phyloP scores from a whole-genome alignment of 1,140 invertebrate species.

The Brachystomella parvula region DNA sequence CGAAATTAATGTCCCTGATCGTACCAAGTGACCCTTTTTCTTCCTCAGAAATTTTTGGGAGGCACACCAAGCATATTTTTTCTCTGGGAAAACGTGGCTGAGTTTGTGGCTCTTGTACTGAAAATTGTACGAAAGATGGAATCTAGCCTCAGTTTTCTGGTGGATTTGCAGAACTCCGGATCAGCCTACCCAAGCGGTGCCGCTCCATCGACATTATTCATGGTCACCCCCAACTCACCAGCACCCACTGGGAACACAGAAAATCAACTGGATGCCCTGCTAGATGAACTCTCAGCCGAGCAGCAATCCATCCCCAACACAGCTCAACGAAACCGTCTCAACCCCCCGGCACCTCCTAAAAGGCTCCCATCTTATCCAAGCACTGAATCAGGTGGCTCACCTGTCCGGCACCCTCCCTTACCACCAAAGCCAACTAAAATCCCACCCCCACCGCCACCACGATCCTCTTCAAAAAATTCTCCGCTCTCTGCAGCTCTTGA shows the following conservation, averaged over 20 bases:
- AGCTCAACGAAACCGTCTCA: constrained; percentile 22
- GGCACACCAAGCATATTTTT: too few relatives aligned
- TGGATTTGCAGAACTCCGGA: constrained; percentile 11
- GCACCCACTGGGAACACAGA: constrained; percentile 61
- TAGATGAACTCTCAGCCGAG: constrained; percentile 58
- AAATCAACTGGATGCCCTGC: constrained; percentile 89
- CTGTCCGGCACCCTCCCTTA: constrained; percentile 34
- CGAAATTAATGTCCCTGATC: too few relatives aligned
- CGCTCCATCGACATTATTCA: constrained; percentile 56
- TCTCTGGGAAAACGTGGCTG: too few relatives aligned
- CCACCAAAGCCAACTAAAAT: constrained; percentile 38
- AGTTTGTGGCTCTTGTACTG: too few relatives aligned
- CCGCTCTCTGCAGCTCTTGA: constrained; percentile 29
- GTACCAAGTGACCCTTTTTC: too few relatives aligned
- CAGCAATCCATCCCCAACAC: background rate
- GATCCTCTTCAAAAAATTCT: constrained; percentile 35
- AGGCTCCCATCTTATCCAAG: constrained; percentile 41
- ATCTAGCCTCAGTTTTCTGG: too few relatives aligned
- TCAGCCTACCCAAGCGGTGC: constrained; percentile 20
- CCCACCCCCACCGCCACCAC: constrained; percentile 33
- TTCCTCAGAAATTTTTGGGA: too few relatives aligned
- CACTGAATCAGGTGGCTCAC: constrained; percentile 39
- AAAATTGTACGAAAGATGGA: too few relatives aligned
- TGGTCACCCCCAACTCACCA: constrained; percentile 44
- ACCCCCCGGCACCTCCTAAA: constrained; percentile 35